Conservation (phyloP, 2,797 vertebrate species). For the Acridotheres tristis region DNA sequence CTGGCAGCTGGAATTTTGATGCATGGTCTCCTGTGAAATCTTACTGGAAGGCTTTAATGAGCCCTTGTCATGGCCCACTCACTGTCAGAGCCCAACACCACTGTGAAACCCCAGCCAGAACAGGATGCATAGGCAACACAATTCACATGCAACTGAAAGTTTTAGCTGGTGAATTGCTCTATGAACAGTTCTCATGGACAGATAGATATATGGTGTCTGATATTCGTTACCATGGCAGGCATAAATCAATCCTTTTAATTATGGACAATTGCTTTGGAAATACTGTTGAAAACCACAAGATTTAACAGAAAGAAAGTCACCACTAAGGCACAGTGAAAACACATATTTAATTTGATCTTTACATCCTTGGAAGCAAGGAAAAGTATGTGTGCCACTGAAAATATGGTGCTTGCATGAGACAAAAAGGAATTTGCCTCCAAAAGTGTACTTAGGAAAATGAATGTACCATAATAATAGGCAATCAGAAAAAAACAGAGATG, state of each 20-base stretch:
- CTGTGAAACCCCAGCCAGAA: background rate
- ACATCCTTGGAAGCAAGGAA: background rate
- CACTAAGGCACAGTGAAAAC: background rate
- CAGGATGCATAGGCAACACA: background rate
- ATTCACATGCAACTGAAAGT: background rate
- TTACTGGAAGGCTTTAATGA: background rate
- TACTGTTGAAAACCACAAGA: background rate
- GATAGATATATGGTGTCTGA: background rate
- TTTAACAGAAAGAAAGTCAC: background rate
- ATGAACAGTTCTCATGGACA: background rate
- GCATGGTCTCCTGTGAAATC: background rate
- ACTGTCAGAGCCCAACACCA: background rate
- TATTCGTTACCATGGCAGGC: background rate
- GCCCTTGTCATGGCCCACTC: background rate
- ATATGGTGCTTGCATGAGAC: accelerated
- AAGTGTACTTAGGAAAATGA: background rate
- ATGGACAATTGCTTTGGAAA: background rate
- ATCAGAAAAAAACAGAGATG: background rate
- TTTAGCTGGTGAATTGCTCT: background rate
- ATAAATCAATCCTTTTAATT: background rate
- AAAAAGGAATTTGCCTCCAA: background rate
- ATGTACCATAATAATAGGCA: accelerated
- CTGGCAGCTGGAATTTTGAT: background rate
- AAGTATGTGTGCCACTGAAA: background rate
- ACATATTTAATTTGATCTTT: background rate